Percentiles rank a stretch among this genome's conserved stretches.
Conservation (phyloP, 2,888 invertebrate genomes). For the Drosophila prolongata region DNA sequence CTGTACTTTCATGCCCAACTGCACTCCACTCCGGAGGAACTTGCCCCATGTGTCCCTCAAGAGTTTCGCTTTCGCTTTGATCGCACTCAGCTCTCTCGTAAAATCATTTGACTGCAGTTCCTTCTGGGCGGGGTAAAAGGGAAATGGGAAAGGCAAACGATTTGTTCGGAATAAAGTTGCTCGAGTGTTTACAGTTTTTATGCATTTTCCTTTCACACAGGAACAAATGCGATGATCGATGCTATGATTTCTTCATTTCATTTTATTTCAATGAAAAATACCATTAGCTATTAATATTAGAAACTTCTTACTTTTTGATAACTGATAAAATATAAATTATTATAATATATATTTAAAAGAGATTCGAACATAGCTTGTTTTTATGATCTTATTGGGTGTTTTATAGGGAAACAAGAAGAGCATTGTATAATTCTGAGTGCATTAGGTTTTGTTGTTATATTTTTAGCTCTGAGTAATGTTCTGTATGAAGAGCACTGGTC, state of each 20-base stretch:
- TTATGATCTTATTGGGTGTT: too few species aligned
- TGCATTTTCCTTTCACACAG: not conserved
- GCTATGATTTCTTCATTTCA: not conserved
- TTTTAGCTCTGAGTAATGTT: not conserved
- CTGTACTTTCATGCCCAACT: conserved; percentile 65
- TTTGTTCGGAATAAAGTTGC: conserved; percentile 5
- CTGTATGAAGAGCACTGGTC: too few species aligned
- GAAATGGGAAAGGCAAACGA: conserved; percentile 20
- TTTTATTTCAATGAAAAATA: not conserved
- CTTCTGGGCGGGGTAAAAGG: not conserved
- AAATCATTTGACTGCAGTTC: conserved; percentile 31
- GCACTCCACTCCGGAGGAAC: conserved; percentile 22
- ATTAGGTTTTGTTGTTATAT: not conserved
- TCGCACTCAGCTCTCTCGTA: conserved; percentile 25
- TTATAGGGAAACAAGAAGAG: too few species aligned
- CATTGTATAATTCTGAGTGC: not conserved
- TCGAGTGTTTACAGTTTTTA: not conserved
- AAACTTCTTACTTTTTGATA: too few species aligned
- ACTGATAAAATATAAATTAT: too few species aligned
- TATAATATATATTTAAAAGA: too few species aligned
- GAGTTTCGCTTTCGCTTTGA: conserved; percentile 43
- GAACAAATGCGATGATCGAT: not conserved
- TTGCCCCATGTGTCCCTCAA: conserved; percentile 34
- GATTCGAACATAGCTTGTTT: too few species aligned
- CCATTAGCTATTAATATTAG: too few species aligned